Base-by-base conservation (phyloP, 37 sponge, comb jelly and placozoan species). In the Halisarca cf. caerulea region DNA sequence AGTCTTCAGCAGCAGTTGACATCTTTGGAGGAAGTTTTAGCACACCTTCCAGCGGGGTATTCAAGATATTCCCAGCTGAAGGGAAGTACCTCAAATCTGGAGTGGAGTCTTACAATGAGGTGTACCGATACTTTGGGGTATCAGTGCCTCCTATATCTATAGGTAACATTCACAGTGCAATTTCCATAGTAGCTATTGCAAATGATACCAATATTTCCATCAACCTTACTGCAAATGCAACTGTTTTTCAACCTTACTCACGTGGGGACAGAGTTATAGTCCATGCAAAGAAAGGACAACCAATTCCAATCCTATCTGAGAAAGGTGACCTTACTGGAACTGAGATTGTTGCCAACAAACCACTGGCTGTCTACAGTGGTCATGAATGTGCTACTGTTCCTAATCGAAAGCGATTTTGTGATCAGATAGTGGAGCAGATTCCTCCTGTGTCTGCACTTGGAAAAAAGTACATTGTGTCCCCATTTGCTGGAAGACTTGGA, bases 341-440 rank as follows among this genome's bases (percentile, higher is more conserved):
- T 17, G 40, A 32, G 18, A 18, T 71, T 5, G 32, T 71, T 6
- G 11, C 72, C 5, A 71, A 33, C 72, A 71, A 37, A 8, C 72
- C 72, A 38, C 18, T 71, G 20, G 72, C 72, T 37, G 72, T 71
- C 21, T 37, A 30, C 28, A 37, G 39, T 71, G 72, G 72, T 7
- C 72, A 71, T 71, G 72, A 71, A 36, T 71, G 72, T 36, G 40
- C 40, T 30, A 36, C 40, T 34, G 39, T 71, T 38, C 72, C 72
- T 38, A 14, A 32, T 8, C 11, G 8, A 8, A 71, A 20, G 28
- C 5, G 28, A 34, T 71, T 37, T 30, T 71, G 72, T 33, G 72
- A 71, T 18, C 72, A 71, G 8, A 23, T 71, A 5, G 41, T 71
- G 5, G 72, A 71, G 39, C 72, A 71, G 18, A 36, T 71, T 8